phyloP scores from a whole-genome alignment of 2,888 invertebrate genomes.

The Tinea trinotella region DNA sequence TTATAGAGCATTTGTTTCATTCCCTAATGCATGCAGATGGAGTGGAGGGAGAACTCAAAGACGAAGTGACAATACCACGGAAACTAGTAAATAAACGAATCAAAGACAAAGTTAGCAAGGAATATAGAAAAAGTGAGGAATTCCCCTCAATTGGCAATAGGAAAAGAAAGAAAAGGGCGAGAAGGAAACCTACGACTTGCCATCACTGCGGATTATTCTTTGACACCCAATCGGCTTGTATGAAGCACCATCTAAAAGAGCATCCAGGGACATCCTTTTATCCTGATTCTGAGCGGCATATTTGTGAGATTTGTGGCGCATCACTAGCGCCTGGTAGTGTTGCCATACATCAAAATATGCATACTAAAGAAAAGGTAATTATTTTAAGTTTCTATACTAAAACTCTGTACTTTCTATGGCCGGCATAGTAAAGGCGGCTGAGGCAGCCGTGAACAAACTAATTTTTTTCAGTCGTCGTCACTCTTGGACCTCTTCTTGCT shows the following conservation, averaged over 20 bases:
- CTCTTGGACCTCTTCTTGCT: too few relatives aligned
- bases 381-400: neutral
- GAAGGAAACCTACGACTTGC: conserved; percentile 47
- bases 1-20: conserved; percentile 50
- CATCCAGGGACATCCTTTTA: conserved; percentile 53
- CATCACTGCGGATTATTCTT: conserved; percentile 57
- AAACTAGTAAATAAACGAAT: conserved; percentile 44
- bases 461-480: too few relatives aligned
- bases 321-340: conserved; percentile 58
- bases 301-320: conserved; percentile 59
- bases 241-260: conserved; percentile 43
- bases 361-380: conserved; percentile 35
- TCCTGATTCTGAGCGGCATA: conserved; percentile 37
- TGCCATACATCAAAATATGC: conserved; percentile 50
- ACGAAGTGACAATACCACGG: conserved; percentile 27
- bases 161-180: conserved; percentile 25
- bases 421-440: too few relatives aligned
- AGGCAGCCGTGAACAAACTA: too few relatives aligned
- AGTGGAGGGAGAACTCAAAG: conserved; percentile 24
- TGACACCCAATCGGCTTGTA: conserved; percentile 49
- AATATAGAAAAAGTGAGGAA: neutral
- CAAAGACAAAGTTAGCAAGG: conserved; percentile 36
- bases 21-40: conserved; percentile 42
- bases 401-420: too few relatives aligned
- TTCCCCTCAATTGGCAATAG: neutral